phyloP scores from a whole-genome alignment of 2,797 vertebrate genomes.

The Alosa sapidissima region DNA sequence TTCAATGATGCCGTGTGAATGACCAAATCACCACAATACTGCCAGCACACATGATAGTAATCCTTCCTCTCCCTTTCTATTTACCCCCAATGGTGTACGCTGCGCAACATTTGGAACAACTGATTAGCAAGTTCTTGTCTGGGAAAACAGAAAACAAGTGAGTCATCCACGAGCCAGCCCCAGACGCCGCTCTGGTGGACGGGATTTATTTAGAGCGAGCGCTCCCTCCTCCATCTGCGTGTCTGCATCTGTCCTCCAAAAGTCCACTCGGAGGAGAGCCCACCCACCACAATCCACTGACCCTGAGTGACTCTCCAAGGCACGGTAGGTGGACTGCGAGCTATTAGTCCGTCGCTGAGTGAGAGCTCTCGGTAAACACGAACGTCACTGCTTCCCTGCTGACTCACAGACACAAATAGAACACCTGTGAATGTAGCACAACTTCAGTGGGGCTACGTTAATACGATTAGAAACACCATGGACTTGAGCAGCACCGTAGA shows the following conservation, averaged over 20 bases:
- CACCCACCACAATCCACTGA: background rate
- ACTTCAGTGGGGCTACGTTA: background rate
- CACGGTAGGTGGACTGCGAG: background rate
- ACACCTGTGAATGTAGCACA: background rate
- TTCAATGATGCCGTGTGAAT: background rate
- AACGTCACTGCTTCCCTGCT: background rate
- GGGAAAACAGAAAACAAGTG: background rate
- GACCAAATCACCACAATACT: background rate
- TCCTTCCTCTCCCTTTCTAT: background rate
- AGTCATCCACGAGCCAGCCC: background rate
- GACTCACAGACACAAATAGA: background rate
- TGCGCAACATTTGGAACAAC: background rate
- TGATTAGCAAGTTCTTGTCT: constrained; percentile 5
- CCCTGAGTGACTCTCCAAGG: background rate
- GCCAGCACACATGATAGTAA: background rate
- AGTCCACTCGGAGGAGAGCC: background rate
- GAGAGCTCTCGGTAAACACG: background rate
- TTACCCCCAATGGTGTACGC: background rate
- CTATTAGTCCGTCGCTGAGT: background rate
- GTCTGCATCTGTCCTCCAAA: background rate
- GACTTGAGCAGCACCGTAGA: background rate
- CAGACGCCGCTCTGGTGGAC: background rate
- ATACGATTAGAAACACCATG: background rate
- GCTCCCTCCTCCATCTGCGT: background rate
- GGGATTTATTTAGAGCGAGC: constrained; percentile 7